phyloP scores from a whole-genome alignment of 1,140 invertebrate genomes.

The Ooceraea biroi region DNA sequence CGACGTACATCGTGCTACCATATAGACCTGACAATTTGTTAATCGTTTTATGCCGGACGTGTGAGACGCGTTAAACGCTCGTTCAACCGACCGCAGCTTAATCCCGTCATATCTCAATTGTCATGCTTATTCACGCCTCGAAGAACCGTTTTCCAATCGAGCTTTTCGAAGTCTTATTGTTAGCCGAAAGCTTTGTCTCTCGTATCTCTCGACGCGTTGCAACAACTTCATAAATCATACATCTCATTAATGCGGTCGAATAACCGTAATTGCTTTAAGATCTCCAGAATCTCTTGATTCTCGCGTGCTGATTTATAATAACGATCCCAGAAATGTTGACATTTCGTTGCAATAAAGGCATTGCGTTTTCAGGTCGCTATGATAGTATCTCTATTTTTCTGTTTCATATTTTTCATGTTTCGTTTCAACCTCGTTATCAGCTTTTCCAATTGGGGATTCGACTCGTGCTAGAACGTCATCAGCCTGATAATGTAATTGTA shows the following conservation, averaged over 20 bases:
- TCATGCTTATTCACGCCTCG: constrained; percentile 48
- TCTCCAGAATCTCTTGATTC: not conserved
- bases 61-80: constrained; percentile 53
- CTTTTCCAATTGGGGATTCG: not conserved
- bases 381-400: not conserved
- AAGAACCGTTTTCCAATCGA: not conserved
- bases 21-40: constrained; percentile 65
- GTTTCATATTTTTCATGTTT: not conserved
- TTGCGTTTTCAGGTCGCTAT: not conserved
- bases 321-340: not conserved
- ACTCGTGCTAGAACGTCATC: not conserved
- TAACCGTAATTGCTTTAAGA: not conserved
- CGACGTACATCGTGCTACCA: constrained; percentile 37
- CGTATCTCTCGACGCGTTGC: not conserved
- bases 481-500: not conserved
- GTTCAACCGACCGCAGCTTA: constrained; percentile 51
- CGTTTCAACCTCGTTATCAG: not conserved
- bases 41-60: constrained; percentile 66
- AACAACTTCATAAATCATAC: constrained; percentile 10
- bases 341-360: not conserved
- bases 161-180: not conserved
- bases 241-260: not conserved
- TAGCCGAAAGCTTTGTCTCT: not conserved
- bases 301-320: not conserved
- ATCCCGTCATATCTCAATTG: constrained; percentile 48